These are phyloP conservation scores for Zoanthus solanderi DNA, from an alignment of 92 coral and sea anemone genomes.

Conservation along the genomic window DNA sequence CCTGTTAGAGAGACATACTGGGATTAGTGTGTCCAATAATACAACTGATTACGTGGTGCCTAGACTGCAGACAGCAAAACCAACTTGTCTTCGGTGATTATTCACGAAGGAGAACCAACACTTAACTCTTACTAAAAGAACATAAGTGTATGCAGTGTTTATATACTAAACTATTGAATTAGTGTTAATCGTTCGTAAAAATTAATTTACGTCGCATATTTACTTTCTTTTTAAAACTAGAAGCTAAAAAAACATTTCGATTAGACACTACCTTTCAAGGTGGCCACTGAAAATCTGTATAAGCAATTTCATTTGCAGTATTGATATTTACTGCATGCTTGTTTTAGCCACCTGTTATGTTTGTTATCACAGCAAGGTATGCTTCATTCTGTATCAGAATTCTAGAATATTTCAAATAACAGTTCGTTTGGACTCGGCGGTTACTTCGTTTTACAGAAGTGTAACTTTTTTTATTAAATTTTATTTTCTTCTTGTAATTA, in stretches of 20 bases:
- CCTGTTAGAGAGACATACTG: constrained; percentile 16
- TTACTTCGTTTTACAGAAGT: constrained; percentile 49
- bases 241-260: not conserved
- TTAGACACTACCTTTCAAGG: constrained; percentile 23
- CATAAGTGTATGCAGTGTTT: not conserved
- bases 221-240: not conserved
- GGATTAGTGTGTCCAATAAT: not conserved
- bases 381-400: constrained; percentile 47
- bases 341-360: constrained; percentile 34
- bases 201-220: not conserved
- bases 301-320: constrained; percentile 17
- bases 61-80: constrained; percentile 21
- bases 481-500: not conserved
- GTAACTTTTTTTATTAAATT: not conserved
- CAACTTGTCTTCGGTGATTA: not conserved
- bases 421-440: constrained; percentile 52
- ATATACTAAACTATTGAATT: not conserved
- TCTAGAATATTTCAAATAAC: constrained; percentile 23
- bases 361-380: constrained; percentile 14
- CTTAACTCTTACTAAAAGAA: not conserved
- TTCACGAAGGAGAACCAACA: constrained; percentile 7
- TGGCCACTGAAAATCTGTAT: constrained; percentile 1
- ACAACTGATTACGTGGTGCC: constrained; percentile 35
- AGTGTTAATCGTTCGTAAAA: constrained; percentile 1
- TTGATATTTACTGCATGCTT: constrained; percentile 24